Evolutionary conservation across 1,140 invertebrate genomes (phyloP).

Genomic region (Dryas iulia): DNA sequence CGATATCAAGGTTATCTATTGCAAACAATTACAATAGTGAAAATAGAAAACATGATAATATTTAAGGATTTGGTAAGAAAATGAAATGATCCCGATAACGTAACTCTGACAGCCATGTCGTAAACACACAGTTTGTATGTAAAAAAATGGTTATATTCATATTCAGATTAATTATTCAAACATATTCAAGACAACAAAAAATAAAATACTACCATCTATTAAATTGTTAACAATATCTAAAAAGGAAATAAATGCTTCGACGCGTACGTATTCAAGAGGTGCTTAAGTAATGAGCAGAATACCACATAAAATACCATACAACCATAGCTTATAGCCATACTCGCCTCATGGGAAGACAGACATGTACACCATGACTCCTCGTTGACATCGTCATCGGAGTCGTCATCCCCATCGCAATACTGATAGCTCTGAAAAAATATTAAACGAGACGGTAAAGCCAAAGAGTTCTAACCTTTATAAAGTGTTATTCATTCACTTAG

Average conservation of each 20-base stretch:
- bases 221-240: too few species aligned
- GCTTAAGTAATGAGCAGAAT: too few species aligned
- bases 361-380: slow-evolving; percentile 67
- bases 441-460: neutral
- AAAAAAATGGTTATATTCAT: neutral
- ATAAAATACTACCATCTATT: too few species aligned
- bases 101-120: neutral
- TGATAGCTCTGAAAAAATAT: slow-evolving; percentile 48
- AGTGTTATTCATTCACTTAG: too few species aligned
- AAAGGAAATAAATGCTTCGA: too few species aligned
- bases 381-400: slow-evolving; percentile 59
- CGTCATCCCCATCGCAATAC: slow-evolving; percentile 57
- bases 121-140: neutral
- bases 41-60: too few species aligned
- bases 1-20: neutral
- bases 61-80: too few species aligned
- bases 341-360: slow-evolving; percentile 64
- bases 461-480: too few species aligned
- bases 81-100: too few species aligned
- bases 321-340: neutral
- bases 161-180: neutral
- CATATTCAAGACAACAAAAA: neutral
- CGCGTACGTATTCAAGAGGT: too few species aligned
- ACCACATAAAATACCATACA: neutral
- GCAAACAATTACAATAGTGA: neutral